Evolutionary conservation across 2,797 vertebrate genomes (phyloP), one percentile per base, ranked within the genome.

Genomic region (Coccyzus lansbergi): DNA sequence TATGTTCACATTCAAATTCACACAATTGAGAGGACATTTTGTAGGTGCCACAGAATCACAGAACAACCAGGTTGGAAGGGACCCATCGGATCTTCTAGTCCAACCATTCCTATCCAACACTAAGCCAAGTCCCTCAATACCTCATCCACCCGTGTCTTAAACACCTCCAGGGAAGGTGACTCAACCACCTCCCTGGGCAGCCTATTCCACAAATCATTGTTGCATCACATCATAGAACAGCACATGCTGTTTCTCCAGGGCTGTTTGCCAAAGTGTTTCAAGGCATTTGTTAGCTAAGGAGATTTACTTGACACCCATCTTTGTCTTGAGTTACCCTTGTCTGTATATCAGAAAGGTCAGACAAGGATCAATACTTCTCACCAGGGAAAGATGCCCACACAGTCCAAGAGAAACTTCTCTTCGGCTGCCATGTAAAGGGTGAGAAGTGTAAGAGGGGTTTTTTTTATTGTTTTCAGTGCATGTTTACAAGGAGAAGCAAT

Each of bases 1-100:
- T 64, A 94, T 60, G 46, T 95, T 94, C 95, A 89, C 68, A 78
- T 78, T 96, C 91, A 92, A 88, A 94, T 97, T 95, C 87, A 95
- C 80, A 46, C 82, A 85, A 82, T 86, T 80, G 52, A 71, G 78
- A 64, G 62, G 78, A 70, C 0, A 1, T 60, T 92, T 90, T 76
- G 74, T 79, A 89, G 92, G 44, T 53, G 28, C 78, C n/a, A n/a
- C n/a, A n/a, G n/a, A n/a, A n/a, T n/a, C n/a, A n/a, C n/a, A n/a
- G n/a, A n/a, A n/a, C n/a, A n/a, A n/a, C n/a, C n/a, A n/a, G n/a
- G n/a, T n/a, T n/a, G n/a, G n/a, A n/a, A n/a, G n/a, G n/a, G n/a
- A n/a, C n/a, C n/a, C n/a, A n/a, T n/a, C n/a, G n/a, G n/a, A n/a
- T n/a, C n/a, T n/a, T n/a, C n/a, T n/a, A n/a, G n/a, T n/a, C n/a